A percentile compares a stretch with the other conserved stretches of the same genome.
Evolutionary conservation across 2,797 vertebrate species (phyloP).

Genomic region (Natrix natrix): DNA sequence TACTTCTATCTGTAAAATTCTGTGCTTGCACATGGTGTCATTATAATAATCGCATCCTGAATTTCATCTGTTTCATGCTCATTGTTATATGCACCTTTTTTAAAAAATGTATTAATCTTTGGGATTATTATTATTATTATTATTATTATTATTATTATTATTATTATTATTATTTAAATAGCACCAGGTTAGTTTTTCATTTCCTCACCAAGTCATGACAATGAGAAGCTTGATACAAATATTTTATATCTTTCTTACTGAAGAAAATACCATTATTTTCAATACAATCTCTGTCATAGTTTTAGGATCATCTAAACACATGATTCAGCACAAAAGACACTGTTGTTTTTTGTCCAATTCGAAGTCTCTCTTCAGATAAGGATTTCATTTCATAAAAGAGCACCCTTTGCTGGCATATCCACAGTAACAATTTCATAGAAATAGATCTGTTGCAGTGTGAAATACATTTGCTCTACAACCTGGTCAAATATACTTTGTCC

Average conservation of each 20-base stretch:
- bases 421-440: not conserved
- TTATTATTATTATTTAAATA: not conserved
- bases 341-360: not conserved
- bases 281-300: not conserved
- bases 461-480: not conserved
- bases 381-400: not conserved
- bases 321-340: not conserved
- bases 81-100: not conserved
- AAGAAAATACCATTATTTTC: not conserved
- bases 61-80: not conserved
- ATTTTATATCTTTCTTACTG: not conserved
- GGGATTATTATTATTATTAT: too few species aligned
- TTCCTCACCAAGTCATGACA: not conserved
- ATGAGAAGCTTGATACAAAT: not conserved
- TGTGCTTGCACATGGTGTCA: not conserved
- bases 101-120: not conserved
- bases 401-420: not conserved
- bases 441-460: not conserved
- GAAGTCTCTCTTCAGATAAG: not conserved
- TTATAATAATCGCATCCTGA: not conserved
- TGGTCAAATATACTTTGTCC: not conserved
- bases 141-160: too few species aligned
- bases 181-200: not conserved
- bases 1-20: not conserved
- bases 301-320: not conserved